Evolutionary conservation across 2,113 vertebrate genomes (phyloP), one percentile per base, ranked within the genome.

Genomic region (Callipepla squamata): DNA sequence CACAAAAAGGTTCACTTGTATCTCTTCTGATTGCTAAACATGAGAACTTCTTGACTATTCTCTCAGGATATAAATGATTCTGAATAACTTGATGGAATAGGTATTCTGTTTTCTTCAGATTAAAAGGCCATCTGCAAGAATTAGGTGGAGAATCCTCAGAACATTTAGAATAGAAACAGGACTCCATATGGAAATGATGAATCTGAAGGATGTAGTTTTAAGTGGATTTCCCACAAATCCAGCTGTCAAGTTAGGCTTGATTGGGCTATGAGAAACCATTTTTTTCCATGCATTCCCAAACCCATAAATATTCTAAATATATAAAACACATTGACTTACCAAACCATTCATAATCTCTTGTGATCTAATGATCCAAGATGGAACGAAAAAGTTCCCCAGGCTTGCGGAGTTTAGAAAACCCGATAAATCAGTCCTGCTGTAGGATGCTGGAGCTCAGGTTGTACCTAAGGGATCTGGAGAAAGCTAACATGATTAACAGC

Each of bases 241-340:
- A 48, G 3, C 0, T 0, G 42, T 66, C 13, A 1, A 51, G 13
- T 73, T 57, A 42, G 36, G 51, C 15, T 7, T 65, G 20, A 3
- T 19, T 11, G 34, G 57, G 42, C 26, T 63, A 32, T 9, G 55
- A 8, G 28, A 44, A 6, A 28, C 7, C 3, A 13, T 42, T 80
- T 79, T 65, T 0, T 40, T 40, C 21, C 7, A 8, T 66, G 32
- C 82, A 76, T 83, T 15, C 19, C 57, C 34, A 38, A 61, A 73
- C 8, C 4, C 0, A 2, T 51, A 42, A 38, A 28, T 74, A 68
- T 70, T 77, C 47, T 17, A 62, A 25, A 34, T n/a, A 38, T 38
- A 32, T 48, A 18, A 10, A 3, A 20, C 5, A 34, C 16, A 1
- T 23, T 53, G 15, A 3, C 2, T 25, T 66, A 6, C 15, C 20